phyloP scores from a whole-genome alignment of 64 coral and sea anemone genomes.

The Acropora yongei region DNA sequence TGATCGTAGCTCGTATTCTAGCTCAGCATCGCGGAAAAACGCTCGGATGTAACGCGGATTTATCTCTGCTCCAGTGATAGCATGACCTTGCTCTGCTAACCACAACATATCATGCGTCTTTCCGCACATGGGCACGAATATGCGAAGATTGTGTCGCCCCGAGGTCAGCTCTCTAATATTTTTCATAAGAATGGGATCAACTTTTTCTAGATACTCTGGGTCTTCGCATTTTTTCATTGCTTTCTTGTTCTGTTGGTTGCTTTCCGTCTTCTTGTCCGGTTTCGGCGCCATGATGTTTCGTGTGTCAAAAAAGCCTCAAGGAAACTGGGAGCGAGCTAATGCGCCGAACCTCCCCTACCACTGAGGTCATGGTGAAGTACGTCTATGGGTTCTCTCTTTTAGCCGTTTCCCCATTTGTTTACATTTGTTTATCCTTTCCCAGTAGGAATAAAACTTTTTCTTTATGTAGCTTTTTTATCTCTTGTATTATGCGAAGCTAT shows the following conservation, averaged over 20 bases:
- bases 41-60: background rate
- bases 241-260: background rate
- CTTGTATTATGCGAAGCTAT: background rate
- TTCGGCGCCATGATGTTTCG: constrained; percentile 3
- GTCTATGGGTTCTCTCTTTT: no score
- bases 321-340: background rate
- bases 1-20: background rate
- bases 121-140: constrained; percentile 26
- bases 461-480: no score
- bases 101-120: constrained; percentile 30
- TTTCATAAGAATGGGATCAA: constrained; percentile 45
- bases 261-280: background rate
- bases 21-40: constrained; percentile 26
- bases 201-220: constrained; percentile 25
- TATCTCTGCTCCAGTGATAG: background rate
- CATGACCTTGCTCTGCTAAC: constrained; percentile 39
- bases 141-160: constrained; percentile 17
- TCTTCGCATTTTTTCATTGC: constrained; percentile 11
- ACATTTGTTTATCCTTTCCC: no score
- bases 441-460: no score
- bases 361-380: no score
- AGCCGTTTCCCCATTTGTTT: no score
- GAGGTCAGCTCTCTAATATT: constrained; percentile 1
- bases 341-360: no score
- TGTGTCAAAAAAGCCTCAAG: background rate